Evolutionary conservation across 1,140 invertebrate genomes (phyloP), one percentile per base, ranked within the genome.

Genomic region (Acromyrmex heyeri): DNA sequence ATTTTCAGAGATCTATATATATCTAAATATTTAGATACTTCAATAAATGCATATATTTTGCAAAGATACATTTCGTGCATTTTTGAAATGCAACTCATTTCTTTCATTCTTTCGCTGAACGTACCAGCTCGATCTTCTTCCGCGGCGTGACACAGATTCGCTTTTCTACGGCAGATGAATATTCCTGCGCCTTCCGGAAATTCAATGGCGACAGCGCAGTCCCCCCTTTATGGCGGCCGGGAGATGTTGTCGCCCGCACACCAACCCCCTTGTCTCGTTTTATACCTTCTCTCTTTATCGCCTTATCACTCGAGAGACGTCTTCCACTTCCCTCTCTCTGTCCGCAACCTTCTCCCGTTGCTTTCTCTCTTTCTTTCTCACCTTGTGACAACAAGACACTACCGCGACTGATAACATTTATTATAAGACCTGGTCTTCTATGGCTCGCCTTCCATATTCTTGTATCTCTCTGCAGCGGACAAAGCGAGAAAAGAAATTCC

Each of bases 391-490:
- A 64, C 89, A 90, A 90, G 79, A 91, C 90, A 90, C 87, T 87
- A 79, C 91, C 61, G 44, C 18, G 61, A 65, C 90, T 91, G 91
- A 91, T 91, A 91, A 91, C 90, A 91, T 91, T 91, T 91, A 91
- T 91, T 91, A 88, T 73, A 48, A 87, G 86, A 79, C 70, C 34
- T 86, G 86, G 78, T 53, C 72, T 75, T 61, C 67, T 62, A 69
- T 34, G 38, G 0, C 72, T 57, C 61, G 88, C 62, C 72, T 65
- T 38, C 18, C 48, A 30, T 61, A 16, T 50, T 34, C 53, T 59
- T 50, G 44, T 82, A 65, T 72, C 72, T 73, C 57, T 72, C 70
- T 16, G 38, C 34, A n/a, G 6, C 82, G 75, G 83, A 91, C 87
- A 90, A 91, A 87, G 79, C 24, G 65, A 64, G 64, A 70, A 88